Percentiles rank a stretch among this genome's conserved stretches.
These are phyloP conservation scores for Dryobates pubescens DNA, from an alignment of 2,797 vertebrate species.

Conservation along the genomic window DNA sequence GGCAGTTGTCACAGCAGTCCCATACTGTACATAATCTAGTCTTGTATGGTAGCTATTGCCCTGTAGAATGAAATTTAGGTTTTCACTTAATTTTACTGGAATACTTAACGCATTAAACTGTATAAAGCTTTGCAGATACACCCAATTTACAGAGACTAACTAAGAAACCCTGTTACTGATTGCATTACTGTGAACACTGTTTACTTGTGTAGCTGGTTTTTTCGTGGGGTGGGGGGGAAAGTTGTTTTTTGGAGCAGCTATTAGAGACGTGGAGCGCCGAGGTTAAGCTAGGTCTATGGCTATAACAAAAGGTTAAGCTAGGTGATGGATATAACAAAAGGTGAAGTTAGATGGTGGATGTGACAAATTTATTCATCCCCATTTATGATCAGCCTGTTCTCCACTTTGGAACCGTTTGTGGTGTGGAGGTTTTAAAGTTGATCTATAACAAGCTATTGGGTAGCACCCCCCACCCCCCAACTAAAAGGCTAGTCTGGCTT, in stretches of 20 bases:
- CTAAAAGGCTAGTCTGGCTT: not conserved
- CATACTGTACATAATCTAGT: constrained; percentile 70
- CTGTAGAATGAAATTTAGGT: constrained; percentile 54
- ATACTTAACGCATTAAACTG: constrained; percentile 36
- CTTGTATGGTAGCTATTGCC: constrained; percentile 61
- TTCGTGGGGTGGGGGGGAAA: not conserved
- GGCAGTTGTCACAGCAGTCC: constrained; percentile 49
- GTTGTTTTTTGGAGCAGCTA: constrained; percentile 2
- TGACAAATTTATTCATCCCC: not conserved
- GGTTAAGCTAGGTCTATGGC: not conserved
- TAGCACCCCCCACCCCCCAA: not conserved
- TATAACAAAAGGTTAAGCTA: not conserved
- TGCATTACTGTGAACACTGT: constrained; percentile 46
- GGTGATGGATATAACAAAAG: not conserved
- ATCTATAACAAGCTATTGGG: not conserved
- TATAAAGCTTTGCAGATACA: constrained; percentile 51
- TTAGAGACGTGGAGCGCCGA: not conserved
- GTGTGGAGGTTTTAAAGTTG: not conserved
- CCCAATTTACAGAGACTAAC: not conserved
- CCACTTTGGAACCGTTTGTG: not conserved
- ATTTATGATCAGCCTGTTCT: not conserved
- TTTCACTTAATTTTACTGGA: constrained; percentile 64
- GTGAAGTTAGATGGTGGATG: too few relatives aligned
- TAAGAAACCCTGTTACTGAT: constrained; percentile 36
- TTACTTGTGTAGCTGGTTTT: constrained; percentile 47